Conservation (phyloP, 2,888 invertebrate species). For the Chymomyza amoena region DNA sequence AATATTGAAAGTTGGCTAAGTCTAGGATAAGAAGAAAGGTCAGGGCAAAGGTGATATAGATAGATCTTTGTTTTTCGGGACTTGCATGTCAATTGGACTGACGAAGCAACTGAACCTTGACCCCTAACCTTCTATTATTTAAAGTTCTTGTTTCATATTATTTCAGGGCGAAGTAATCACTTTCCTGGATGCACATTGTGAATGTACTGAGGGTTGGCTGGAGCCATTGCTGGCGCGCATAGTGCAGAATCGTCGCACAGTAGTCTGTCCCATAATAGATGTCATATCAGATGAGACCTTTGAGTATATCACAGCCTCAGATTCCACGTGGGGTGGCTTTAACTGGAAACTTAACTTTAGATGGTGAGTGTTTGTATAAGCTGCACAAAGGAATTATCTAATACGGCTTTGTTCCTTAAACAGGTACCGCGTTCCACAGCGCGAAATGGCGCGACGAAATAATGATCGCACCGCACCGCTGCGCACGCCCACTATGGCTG, state of each 20-base stretch:
- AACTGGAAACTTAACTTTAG: constrained; percentile 99
- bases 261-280: constrained; percentile 99
- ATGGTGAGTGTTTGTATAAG: constrained; percentile 83
- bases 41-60: too few species aligned
- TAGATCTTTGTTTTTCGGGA: too few species aligned
- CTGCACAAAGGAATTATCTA: neutral
- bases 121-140: neutral
- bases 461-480: constrained; percentile 95
- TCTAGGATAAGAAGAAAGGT: neutral
- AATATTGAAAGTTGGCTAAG: neutral
- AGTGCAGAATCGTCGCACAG: constrained; percentile 93
- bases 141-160: neutral
- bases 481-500: constrained; percentile 98
- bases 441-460: constrained; percentile 96
- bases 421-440: constrained; percentile 97
- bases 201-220: constrained; percentile 95
- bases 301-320: constrained; percentile 98
- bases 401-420: constrained; percentile 9
- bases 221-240: constrained; percentile 96
- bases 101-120: neutral
- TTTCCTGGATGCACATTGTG: constrained; percentile 79
- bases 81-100: neutral
- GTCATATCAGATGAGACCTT: constrained; percentile 99
- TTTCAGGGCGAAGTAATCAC: constrained; percentile 78
- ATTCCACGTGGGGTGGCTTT: constrained; percentile 99